Percentiles rank a stretch among this genome's conserved stretches.
Evolutionary conservation across 2,113 vertebrate species (phyloP).

Genomic region (Scomber colias): DNA sequence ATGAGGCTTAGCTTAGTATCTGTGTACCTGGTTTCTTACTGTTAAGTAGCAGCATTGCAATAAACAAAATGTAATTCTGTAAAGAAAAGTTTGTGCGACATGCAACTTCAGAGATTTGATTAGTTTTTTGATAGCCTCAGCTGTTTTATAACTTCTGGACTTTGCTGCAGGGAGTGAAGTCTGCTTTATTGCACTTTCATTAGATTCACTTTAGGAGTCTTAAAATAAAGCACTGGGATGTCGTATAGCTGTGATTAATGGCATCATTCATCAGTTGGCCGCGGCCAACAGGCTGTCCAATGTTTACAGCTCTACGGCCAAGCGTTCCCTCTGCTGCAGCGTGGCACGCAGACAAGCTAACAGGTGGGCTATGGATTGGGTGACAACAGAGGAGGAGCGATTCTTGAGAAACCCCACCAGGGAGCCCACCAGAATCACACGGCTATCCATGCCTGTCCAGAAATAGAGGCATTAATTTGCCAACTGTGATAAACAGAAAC

Average conservation of each 20-base stretch:
- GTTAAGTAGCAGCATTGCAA: conserved; percentile 13
- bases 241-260: conserved; percentile 59
- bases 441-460: conserved; percentile 62
- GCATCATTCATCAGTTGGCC: conserved; percentile 56
- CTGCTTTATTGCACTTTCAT: conserved; percentile 62
- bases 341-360: conserved; percentile 67
- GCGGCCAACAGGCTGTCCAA: conserved; percentile 57
- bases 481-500: conserved; percentile 74
- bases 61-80: neutral
- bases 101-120: neutral
- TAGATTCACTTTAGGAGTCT: conserved; percentile 69
- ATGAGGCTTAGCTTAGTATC: neutral
- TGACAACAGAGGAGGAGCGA: conserved; percentile 78
- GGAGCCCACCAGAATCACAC: conserved; percentile 74
- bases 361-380: conserved; percentile 79
- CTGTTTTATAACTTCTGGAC: conserved; percentile 34
- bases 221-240: conserved; percentile 72
- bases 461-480: conserved; percentile 81
- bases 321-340: conserved; percentile 60
- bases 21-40: conserved; percentile 9
- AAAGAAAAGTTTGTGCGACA: neutral
- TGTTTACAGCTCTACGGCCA: conserved; percentile 69
- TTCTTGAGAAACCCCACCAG: conserved; percentile 80
- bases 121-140: conserved; percentile 19
- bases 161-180: conserved; percentile 30